These are phyloP conservation scores for Zaprionus lachaisei DNA, from an alignment of 1,140 invertebrate species.

Conservation along the genomic window DNA sequence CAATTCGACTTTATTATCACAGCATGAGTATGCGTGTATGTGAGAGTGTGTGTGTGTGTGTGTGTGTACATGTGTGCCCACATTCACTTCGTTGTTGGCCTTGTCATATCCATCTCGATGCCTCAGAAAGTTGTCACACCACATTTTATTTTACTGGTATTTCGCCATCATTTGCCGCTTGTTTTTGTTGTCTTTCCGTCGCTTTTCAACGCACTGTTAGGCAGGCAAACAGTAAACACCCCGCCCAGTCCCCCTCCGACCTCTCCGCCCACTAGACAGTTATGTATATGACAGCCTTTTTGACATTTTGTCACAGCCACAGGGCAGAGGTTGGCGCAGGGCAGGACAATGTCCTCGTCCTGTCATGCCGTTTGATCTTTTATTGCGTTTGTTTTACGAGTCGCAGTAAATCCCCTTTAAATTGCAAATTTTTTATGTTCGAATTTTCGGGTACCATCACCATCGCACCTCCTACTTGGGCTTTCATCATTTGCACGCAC, in stretches of 20 bases:
- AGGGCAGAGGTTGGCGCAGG: slow-evolving; percentile 40
- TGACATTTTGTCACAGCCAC: slow-evolving; percentile 65
- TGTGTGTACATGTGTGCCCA: slow-evolving; percentile 29
- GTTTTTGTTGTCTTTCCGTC: slow-evolving; percentile 39
- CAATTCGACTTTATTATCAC: slow-evolving; percentile 52
- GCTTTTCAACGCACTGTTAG: slow-evolving; percentile 46
- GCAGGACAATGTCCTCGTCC: slow-evolving; percentile 49
- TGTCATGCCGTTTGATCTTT: slow-evolving; percentile 81
- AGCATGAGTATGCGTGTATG: slow-evolving; percentile 26
- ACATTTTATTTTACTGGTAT: slow-evolving; percentile 78
- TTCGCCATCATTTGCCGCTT: slow-evolving; percentile 69
- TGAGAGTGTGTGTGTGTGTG: slow-evolving; percentile 13
- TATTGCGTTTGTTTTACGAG: slow-evolving; percentile 83
- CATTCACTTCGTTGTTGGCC: slow-evolving; percentile 40
- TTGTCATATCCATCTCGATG: slow-evolving; percentile 77
- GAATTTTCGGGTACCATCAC: slow-evolving; percentile 60
- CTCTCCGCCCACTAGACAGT: slow-evolving; percentile 7
- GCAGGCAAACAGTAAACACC: slow-evolving; percentile 5
- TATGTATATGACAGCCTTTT: slow-evolving; percentile 59
- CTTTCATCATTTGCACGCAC: slow-evolving; percentile 11
- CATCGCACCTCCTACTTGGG: slow-evolving; percentile 25
- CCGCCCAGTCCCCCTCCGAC: background rate
- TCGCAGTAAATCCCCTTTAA: slow-evolving; percentile 79
- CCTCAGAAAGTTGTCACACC: slow-evolving; percentile 72
- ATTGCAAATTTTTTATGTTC: slow-evolving; percentile 82